phyloP scores from a whole-genome alignment of 2,888 invertebrate genomes.

The Apodemia zela region DNA sequence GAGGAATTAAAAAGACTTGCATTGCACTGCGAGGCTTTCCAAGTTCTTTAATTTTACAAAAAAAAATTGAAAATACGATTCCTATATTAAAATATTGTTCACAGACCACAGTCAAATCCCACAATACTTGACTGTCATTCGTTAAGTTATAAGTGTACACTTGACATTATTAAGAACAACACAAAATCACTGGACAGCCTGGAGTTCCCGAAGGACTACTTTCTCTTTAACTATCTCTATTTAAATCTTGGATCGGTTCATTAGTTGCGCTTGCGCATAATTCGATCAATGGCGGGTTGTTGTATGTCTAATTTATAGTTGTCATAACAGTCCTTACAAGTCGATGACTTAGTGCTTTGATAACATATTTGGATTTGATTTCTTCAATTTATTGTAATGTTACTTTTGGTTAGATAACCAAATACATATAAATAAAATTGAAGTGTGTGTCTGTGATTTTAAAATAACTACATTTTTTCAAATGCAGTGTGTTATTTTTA shows the following conservation, averaged over 20 bases:
- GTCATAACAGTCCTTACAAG: conserved; percentile 20
- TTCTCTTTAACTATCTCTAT: conserved; percentile 44
- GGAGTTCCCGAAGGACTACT: conserved; percentile 42
- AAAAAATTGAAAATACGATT: no score
- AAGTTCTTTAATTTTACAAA: no score
- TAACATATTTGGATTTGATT: conserved; percentile 2
- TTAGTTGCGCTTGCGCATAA: conserved; percentile 36
- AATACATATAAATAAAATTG: no score
- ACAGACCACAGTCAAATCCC: neutral
- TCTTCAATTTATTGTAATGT: neutral
- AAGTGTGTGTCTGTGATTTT: no score
- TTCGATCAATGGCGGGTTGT: conserved; percentile 41
- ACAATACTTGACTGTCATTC: conserved; percentile 29
- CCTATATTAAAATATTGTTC: no score
- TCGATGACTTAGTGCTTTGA: conserved; percentile 10
- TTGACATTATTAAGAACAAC: conserved; percentile 37
- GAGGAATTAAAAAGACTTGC: no score
- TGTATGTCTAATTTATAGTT: conserved; percentile 22
- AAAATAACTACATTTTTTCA: no score
- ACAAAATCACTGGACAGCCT: conserved; percentile 4
- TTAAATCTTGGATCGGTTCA: conserved; percentile 30
- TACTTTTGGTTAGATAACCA: no score
- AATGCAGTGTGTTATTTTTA: no score
- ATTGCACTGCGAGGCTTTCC: no score
- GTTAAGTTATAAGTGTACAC: conserved; percentile 39